These are phyloP conservation scores for Diarsia dahlii DNA, from an alignment of 2,888 invertebrate genomes.

Conservation along the genomic window DNA sequence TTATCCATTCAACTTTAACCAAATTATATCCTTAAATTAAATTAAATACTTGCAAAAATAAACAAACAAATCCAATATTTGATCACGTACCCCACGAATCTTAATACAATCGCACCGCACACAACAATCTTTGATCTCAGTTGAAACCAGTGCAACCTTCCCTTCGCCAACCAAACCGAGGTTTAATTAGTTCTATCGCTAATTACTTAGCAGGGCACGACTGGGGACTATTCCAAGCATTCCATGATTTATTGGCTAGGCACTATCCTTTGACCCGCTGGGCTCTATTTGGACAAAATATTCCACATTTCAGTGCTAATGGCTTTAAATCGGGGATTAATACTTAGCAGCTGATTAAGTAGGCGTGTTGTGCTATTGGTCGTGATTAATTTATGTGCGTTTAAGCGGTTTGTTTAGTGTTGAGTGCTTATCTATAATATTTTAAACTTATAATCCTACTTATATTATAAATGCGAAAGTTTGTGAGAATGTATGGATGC, in stretches of 20 bases:
- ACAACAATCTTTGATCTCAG: constrained; percentile 38
- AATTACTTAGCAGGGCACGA: constrained; percentile 88
- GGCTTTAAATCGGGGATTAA: constrained; percentile 48
- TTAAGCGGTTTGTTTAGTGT: constrained; percentile 5
- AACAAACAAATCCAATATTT: constrained; percentile 3
- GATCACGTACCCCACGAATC: constrained; percentile 8
- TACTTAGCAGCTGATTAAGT: constrained; percentile 42
- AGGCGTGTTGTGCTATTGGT: constrained; percentile 30
- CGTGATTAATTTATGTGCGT: constrained; percentile 28
- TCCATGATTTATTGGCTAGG: constrained; percentile 73
- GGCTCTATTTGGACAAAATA: constrained; percentile 65
- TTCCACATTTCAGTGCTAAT: constrained; percentile 55
- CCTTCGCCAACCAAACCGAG: constrained; percentile 54
- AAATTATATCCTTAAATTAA: too few relatives aligned
- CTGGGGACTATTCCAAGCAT: constrained; percentile 76
- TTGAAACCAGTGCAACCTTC: constrained; percentile 61
- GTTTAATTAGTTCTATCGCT: constrained; percentile 86
- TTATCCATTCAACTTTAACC: too few relatives aligned
- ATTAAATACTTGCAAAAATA: not conserved
- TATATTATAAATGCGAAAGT: too few relatives aligned
- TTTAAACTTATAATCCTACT: too few relatives aligned
- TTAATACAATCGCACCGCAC: constrained; percentile 37
- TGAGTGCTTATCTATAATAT: not conserved
- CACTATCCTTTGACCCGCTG: constrained; percentile 64
- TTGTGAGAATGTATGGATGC: too few relatives aligned